Evolutionary conservation across 37 sponge, comb jelly and placozoan genomes (phyloP).

Genomic region (Chondrilla cf. caribensis): DNA sequence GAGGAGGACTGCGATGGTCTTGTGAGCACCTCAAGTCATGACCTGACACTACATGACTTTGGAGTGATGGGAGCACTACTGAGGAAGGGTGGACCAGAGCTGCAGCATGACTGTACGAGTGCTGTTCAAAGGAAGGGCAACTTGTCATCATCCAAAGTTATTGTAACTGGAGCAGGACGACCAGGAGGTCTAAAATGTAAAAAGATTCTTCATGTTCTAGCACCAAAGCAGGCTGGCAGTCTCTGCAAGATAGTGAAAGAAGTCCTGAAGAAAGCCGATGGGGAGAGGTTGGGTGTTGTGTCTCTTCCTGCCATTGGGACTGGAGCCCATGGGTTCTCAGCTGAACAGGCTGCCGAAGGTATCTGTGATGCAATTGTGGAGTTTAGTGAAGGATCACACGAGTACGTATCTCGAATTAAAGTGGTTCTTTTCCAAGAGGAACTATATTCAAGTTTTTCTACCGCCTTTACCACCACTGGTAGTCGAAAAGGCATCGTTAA

Average conservation of each 20-base stretch:
- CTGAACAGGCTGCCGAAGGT: conserved; percentile 5
- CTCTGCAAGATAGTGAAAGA: not conserved
- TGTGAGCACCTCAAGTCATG: conserved; percentile 13
- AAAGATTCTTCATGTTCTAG: conserved; percentile 28
- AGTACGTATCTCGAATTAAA: not conserved
- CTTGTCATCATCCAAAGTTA: not conserved
- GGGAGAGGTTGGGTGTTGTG: not conserved
- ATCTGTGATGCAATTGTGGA: not conserved
- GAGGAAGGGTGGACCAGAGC: conserved; percentile 5
- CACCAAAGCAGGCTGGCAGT: not conserved
- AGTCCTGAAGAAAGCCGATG: not conserved
- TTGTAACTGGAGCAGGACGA: not conserved
- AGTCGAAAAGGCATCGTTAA: not conserved
- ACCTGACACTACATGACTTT: not conserved
- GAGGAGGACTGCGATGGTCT: conserved; percentile 10
- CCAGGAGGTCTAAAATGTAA: conserved; percentile 1
- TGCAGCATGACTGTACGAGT: not conserved
- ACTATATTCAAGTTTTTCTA: not conserved
- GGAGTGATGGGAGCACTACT: conserved; percentile 14
- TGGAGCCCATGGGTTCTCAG: not conserved
- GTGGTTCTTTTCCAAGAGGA: conserved; percentile 4
- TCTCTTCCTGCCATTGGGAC: conserved; percentile 26
- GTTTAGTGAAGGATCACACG: not conserved
- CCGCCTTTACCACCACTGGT: not conserved
- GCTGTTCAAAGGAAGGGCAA: not conserved